Conservation (phyloP, 1,140 invertebrate species). For the Brachionus calyciflorus region DNA sequence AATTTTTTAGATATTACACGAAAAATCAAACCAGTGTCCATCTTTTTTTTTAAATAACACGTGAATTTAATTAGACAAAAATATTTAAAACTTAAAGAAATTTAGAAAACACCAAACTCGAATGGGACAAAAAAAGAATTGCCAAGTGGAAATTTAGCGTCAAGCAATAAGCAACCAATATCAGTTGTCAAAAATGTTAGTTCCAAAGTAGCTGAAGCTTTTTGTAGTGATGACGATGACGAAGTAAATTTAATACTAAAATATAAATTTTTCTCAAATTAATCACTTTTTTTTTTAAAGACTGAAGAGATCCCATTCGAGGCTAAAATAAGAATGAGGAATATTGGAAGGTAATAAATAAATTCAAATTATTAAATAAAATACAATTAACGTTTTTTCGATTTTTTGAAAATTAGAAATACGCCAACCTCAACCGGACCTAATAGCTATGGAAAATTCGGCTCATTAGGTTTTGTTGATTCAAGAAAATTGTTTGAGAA, state of each 20-base stretch:
- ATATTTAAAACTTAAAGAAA: slow-evolving; percentile 11
- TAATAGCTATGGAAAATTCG: slow-evolving; percentile 24
- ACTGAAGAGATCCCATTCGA: slow-evolving; percentile 24
- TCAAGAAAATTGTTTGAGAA: slow-evolving; percentile 7
- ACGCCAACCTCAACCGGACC: slow-evolving; percentile 25
- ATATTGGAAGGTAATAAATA: background rate
- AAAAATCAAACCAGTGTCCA: background rate
- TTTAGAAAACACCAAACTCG: background rate
- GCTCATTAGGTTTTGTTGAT: background rate
- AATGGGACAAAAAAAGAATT: background rate
- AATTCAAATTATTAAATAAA: too few relatives aligned
- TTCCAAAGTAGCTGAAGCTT: background rate
- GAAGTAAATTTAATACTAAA: background rate
- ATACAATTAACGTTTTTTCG: too few relatives aligned
- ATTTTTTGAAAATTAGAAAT: background rate
- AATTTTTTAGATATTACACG: background rate
- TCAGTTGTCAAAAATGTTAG: background rate
- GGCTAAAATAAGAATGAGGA: slow-evolving; percentile 14
- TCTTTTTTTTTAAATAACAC: background rate
- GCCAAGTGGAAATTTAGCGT: background rate
- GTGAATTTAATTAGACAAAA: background rate
- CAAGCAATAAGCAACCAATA: background rate
- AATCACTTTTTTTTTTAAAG: background rate
- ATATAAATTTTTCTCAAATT: background rate
- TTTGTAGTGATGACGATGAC: background rate